phyloP scores from a whole-genome alignment of 2,113 vertebrate species.

The Ictalurus punctatus region DNA sequence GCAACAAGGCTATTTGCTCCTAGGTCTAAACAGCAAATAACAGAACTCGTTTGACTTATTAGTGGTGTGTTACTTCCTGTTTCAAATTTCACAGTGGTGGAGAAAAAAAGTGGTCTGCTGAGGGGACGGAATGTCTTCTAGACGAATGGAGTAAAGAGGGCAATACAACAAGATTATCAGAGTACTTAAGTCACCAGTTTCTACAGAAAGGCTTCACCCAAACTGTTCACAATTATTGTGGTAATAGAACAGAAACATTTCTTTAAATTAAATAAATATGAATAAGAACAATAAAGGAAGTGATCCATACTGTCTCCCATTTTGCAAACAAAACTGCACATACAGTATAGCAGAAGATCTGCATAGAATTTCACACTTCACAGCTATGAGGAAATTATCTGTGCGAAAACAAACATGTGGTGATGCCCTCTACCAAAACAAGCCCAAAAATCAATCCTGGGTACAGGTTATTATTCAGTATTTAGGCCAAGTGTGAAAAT shows the following conservation, averaged over 20 bases:
- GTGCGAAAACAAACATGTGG: neutral
- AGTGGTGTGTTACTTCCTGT: neutral
- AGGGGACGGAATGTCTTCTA: neutral
- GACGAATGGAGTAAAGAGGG: neutral
- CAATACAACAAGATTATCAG: neutral
- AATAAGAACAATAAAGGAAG: neutral
- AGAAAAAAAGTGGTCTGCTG: neutral
- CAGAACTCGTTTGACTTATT: neutral
- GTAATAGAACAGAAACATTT: neutral
- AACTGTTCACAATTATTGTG: neutral
- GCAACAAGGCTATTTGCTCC: neutral
- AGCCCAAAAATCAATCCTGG: neutral
- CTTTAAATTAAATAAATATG: neutral
- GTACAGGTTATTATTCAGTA: neutral
- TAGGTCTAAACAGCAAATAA: neutral
- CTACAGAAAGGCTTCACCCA: neutral
- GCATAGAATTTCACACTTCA: neutral
- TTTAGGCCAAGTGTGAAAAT: constrained; percentile 11
- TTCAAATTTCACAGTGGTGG: neutral
- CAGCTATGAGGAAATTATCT: neutral
- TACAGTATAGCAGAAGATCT: neutral
- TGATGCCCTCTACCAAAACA: neutral
- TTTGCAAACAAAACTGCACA: neutral
- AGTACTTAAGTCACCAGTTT: neutral
- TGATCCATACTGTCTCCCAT: neutral